Conservation (phyloP, 2,888 invertebrate species). For the Agonopterix heracliana region DNA sequence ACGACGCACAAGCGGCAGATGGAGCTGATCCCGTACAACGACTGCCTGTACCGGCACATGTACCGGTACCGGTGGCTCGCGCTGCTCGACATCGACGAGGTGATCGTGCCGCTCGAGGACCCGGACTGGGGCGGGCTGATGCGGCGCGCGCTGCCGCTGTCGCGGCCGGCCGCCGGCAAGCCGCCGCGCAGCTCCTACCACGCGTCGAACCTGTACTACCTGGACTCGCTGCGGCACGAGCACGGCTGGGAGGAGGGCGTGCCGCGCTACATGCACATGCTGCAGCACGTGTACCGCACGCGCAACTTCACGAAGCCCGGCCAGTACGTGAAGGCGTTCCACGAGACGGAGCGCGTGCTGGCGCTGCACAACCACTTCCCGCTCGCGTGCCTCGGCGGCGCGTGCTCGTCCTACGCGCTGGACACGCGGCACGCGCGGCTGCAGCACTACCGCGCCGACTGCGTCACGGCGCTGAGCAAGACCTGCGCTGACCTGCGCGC, state of each 20-base stretch:
- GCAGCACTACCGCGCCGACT: constrained; percentile 96
- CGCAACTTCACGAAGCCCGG: constrained; percentile 95
- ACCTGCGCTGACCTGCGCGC: constrained; percentile 88
- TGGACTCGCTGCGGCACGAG: constrained; percentile 89
- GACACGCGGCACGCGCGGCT: constrained; percentile 89
- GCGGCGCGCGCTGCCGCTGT: constrained; percentile 80
- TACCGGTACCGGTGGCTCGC: constrained; percentile 93
- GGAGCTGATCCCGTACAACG: constrained; percentile 97
- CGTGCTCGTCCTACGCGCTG: constrained; percentile 90
- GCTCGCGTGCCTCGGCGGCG: constrained; percentile 88
- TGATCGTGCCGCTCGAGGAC: constrained; percentile 91
- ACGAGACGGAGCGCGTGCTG: constrained; percentile 91
- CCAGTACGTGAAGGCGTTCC: constrained; percentile 95
- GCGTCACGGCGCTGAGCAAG: constrained; percentile 91
- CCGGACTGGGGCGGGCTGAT: constrained; percentile 86
- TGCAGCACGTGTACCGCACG: constrained; percentile 93
- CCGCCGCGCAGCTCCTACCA: constrained; percentile 86
- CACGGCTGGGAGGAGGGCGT: constrained; percentile 87
- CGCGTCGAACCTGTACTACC: constrained; percentile 93
- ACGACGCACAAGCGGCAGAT: constrained; percentile 95
- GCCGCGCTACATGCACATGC: constrained; percentile 94
- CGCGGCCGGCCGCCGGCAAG: constrained; percentile 71
- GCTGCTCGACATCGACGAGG: constrained; percentile 95
- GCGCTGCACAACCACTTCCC: constrained; percentile 96
- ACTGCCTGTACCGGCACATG: constrained; percentile 95